Base-by-base conservation (phyloP, 2,888 invertebrate species). In the Melitaea athalia region DNA sequence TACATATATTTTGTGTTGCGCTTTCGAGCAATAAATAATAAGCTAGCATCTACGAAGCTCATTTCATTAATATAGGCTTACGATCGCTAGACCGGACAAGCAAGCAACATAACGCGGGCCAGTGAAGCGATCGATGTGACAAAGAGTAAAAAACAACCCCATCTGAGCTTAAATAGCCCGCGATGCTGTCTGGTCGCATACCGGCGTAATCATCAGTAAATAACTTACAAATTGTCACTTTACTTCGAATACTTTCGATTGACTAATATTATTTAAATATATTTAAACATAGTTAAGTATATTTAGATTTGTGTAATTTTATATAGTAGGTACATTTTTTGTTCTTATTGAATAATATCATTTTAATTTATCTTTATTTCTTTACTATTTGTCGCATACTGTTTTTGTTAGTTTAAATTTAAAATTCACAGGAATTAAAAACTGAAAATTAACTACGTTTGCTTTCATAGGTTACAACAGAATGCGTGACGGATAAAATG, bases 111-210 rank as follows among this genome's bases (percentile, higher is more conserved):
- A 55, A 45, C 38, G 43, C n/a, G 55, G 15, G 15, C 53, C 61
- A 57, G 50, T 50, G 43, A 38, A 55, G 62, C 62, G 49, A 60
- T n/a, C n/a, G n/a, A n/a, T 31, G 24, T 47, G 61, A 55, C 49
- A 64, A 67, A 42, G 60, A 60, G 57, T 64, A 66, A 72, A 68
- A 70, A 70, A 61, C 52, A 59, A 24, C 1, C 47, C 53, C 64
- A 74, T 68, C 67, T 63, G 68, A 64, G 72, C 62, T 72, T 75
- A 74, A 74, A 75, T 73, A 74, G 69, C 72, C 67, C 66, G 64
- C 67, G 70, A 71, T 62, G 65, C 55, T 55, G 67, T 67, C 70
- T 57, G 59, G 63, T 64, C 68, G 72, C 72, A 69, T 71, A 64
- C 72, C 71, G 62, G 43, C 45, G 70, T 65, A 71, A 71, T 70